A percentile compares a stretch with the other conserved stretches of the same genome.
Evolutionary conservation across 2,888 invertebrate genomes (phyloP).

Genomic region (Calameuta filiformis): DNA sequence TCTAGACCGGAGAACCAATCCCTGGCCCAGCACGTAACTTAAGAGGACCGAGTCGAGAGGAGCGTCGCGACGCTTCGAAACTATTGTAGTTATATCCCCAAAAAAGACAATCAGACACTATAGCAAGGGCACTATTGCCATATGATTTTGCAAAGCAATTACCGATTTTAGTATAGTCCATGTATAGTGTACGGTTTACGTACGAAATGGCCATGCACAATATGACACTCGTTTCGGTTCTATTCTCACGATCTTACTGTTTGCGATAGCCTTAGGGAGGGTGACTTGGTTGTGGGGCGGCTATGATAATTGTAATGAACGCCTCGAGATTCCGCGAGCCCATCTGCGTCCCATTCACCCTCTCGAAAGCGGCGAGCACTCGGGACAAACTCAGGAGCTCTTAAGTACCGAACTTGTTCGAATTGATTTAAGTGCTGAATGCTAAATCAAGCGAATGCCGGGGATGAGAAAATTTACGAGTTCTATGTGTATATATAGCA

Average conservation of each 20-base stretch:
- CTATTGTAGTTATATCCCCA: background rate
- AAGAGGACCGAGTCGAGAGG: background rate
- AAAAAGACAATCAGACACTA: background rate
- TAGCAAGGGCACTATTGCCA: background rate
- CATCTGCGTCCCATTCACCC: conserved; percentile 59
- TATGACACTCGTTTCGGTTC: background rate
- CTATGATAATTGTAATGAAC: conserved; percentile 66
- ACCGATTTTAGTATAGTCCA: background rate
- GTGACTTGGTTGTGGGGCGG: conserved; percentile 52
- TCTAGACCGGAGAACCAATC: background rate
- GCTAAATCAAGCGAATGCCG: conserved; percentile 57
- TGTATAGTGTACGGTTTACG: background rate
- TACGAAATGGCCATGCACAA: background rate
- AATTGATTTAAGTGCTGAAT: conserved; percentile 67
- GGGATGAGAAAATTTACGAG: conserved; percentile 53
- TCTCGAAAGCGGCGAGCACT: conserved; percentile 31
- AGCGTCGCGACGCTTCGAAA: background rate
- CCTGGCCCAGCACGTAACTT: background rate
- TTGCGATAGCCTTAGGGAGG: conserved; percentile 40
- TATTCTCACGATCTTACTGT: conserved; percentile 19
- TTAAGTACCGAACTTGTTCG: conserved; percentile 66
- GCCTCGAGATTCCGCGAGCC: conserved; percentile 61
- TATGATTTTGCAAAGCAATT: background rate
- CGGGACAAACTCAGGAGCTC: conserved; percentile 59
- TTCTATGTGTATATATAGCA: background rate